Base-by-base conservation (phyloP, 64 coral and sea anemone genomes). In the Stylophora pistillata region DNA sequence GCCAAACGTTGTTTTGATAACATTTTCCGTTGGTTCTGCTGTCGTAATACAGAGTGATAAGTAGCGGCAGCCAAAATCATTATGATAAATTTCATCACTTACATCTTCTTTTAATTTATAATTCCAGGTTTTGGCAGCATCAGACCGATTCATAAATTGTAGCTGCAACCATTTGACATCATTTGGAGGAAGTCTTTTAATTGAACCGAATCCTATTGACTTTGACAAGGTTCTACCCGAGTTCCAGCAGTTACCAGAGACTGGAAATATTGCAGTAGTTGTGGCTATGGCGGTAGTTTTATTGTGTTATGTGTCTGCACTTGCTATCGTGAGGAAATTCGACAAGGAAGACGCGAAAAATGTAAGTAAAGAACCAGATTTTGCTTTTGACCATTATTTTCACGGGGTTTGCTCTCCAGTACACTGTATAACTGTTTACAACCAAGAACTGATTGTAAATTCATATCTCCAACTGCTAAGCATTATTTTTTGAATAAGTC, bases 151-250 rank as follows among this genome's bases (percentile, higher is more conserved):
- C 47, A 11, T 90, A 15, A 57, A 90, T 7, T 90, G 88, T 76
- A 53, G 56, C 0, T 91, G 89, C 28, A 91, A 85, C 30, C 89
- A 91, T 59, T 82, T 91, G 34, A 85, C 89, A 0, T 91, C 89
- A 30, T 91, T 91, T 53, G 89, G 72, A 30, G 89, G 89, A n/a
- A 59, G 74, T 25, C 79, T 91, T 55, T 41, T 91, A 30, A 71
- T 77, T 18, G 63, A 81, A 33, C 89, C 80, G 1, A 91, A 91
- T 71, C 74, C 89, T 33, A 91, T 91, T 58, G 85, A 74, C 64
- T 91, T 91, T 66, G 79, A 82, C n/a, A 85, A 91, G 13, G 80
- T 91, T 34, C 75, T 79, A 60, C 63, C 53, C 3, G 89, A 55
- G 57, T 91, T 91, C 17, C 73, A 34, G 5, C 29, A 52, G 2